Evolutionary conservation across 2,113 vertebrate genomes (phyloP).

Genomic region (Tachycineta bicolor): DNA sequence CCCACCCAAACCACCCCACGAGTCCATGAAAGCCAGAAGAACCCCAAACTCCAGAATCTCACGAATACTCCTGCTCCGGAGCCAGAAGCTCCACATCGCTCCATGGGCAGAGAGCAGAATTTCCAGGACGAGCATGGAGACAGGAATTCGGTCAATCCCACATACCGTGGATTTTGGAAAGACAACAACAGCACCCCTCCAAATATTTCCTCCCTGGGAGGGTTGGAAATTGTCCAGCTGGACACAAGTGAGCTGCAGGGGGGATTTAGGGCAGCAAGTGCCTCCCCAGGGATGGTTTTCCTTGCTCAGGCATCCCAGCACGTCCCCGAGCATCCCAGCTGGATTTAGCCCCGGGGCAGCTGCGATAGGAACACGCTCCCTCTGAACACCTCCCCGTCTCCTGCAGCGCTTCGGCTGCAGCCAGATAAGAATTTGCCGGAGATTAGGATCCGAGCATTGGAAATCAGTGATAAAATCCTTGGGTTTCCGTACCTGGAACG

Average conservation of each 20-base stretch:
- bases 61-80: fast-evolving
- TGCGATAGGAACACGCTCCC: fast-evolving
- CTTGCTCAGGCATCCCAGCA: not conserved
- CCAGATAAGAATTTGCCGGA: not conserved
- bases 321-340: not conserved
- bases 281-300: not conserved
- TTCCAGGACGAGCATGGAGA: not conserved
- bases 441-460: not conserved
- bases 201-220: not conserved
- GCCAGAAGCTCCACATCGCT: not conserved
- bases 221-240: not conserved
- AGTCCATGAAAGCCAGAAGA: not conserved
- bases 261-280: not conserved
- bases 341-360: not conserved
- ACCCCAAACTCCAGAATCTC: not conserved
- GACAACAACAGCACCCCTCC: not conserved
- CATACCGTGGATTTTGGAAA: fast-evolving
- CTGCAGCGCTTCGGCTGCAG: not conserved
- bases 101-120: not conserved
- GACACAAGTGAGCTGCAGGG: fast-evolving
- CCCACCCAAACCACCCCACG: not conserved
- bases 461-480: not conserved
- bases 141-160: fast-evolving
- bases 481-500: fast-evolving
- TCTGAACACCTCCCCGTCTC: not conserved